These are phyloP conservation scores for Holocentrus rufus DNA, from an alignment of 2,797 vertebrate genomes.

Conservation along the genomic window DNA sequence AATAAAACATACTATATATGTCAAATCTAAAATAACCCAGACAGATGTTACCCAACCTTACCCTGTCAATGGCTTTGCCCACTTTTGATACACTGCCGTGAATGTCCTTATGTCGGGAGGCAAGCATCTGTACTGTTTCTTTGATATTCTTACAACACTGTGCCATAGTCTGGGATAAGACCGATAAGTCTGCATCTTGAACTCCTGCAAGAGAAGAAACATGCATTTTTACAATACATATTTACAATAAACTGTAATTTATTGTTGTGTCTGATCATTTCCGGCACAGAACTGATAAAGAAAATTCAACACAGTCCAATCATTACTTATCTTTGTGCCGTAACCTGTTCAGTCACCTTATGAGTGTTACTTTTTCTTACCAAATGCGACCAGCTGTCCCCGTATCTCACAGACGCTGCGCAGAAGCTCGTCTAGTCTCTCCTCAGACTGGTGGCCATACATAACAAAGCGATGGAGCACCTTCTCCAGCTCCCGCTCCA, in stretches of 20 bases:
- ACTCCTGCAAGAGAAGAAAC: slow-evolving; percentile 77
- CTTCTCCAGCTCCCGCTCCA: slow-evolving; percentile 92
- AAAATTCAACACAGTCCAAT: neutral
- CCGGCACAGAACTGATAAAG: neutral
- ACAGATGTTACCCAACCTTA: slow-evolving; percentile 60
- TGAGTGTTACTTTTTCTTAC: slow-evolving; percentile 65
- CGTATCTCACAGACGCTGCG: slow-evolving; percentile 88
- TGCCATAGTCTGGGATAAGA: slow-evolving; percentile 89
- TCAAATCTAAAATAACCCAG: neutral
- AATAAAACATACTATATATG: neutral
- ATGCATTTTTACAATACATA: neutral
- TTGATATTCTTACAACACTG: slow-evolving; percentile 94
- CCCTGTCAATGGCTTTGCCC: slow-evolving; percentile 92
- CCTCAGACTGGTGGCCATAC: slow-evolving; percentile 91
- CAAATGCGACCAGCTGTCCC: slow-evolving; percentile 86
- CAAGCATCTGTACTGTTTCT: slow-evolving; percentile 91
- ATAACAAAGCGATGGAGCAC: slow-evolving; percentile 91
- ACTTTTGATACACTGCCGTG: slow-evolving; percentile 93
- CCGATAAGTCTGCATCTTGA: slow-evolving; percentile 87
- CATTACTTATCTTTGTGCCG: neutral
- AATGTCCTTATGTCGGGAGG: slow-evolving; percentile 92
- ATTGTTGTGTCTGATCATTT: neutral
- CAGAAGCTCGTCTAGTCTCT: slow-evolving; percentile 90
- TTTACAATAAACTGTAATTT: neutral
- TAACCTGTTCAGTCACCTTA: neutral